Evolutionary conservation across 2,888 invertebrate species (phyloP).

Genomic region (Drosophila mayaguana): DNA sequence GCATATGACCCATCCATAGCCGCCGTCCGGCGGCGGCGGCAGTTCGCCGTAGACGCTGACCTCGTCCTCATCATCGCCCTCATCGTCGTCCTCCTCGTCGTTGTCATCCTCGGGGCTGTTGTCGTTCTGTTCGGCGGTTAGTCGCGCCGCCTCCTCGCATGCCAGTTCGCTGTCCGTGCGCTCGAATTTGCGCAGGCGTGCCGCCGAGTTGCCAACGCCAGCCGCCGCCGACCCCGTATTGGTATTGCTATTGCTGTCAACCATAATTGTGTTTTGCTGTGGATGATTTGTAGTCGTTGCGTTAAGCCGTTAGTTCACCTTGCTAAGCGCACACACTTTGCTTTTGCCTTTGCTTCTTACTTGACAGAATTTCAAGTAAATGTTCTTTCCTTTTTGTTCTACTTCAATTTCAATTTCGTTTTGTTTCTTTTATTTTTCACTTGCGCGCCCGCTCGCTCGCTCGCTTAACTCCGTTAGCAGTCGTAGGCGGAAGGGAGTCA

Average conservation of each 20-base stretch:
- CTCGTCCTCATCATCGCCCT: slow-evolving; percentile 87
- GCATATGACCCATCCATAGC: slow-evolving; percentile 97
- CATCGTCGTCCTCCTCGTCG: slow-evolving; percentile 69
- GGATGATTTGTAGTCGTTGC: slow-evolving; percentile 27
- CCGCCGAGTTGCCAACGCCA: slow-evolving; percentile 64
- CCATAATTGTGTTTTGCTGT: slow-evolving; percentile 61
- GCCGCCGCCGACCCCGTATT: slow-evolving; percentile 41
- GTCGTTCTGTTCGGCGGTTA: slow-evolving; percentile 89
- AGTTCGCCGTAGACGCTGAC: slow-evolving; percentile 91
- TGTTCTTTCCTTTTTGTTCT: slow-evolving; percentile 22
- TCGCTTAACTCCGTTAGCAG: slow-evolving; percentile 25
- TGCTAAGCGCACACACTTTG: slow-evolving; percentile 16
- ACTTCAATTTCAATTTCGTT: slow-evolving; percentile 33
- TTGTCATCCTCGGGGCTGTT: slow-evolving; percentile 84
- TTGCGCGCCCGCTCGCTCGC: slow-evolving; percentile 35
- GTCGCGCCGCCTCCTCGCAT: slow-evolving; percentile 92
- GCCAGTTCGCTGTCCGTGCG: slow-evolving; percentile 94
- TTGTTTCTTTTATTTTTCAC: slow-evolving; percentile 30
- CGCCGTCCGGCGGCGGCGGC: slow-evolving; percentile 95
- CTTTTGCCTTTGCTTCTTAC: slow-evolving; percentile 16
- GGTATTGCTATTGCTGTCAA: slow-evolving; percentile 69
- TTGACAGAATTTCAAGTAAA: slow-evolving; percentile 19
- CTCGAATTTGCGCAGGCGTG: slow-evolving; percentile 85
- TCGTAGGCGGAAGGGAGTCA: slow-evolving; percentile 16
- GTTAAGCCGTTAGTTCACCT: slow-evolving; percentile 19